Evolutionary conservation across 2,797 vertebrate species (phyloP), one percentile per base, ranked within the genome.

Genomic region (Choloepus didactylus): DNA sequence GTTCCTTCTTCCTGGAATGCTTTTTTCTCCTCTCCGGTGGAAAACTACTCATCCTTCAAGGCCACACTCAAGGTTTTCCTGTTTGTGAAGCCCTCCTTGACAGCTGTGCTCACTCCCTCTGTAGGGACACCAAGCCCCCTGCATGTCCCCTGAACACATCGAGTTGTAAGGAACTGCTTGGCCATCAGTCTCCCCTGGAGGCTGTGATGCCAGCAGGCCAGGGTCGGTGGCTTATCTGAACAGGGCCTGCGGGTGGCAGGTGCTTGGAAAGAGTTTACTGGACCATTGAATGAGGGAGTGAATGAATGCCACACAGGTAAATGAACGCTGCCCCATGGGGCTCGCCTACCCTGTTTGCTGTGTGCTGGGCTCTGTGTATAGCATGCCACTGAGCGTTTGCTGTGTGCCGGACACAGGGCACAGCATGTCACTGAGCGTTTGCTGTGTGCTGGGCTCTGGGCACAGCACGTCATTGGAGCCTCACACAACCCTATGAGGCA

Each of bases 231-330:
- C 69, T 91, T 27, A 1, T 23, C 38, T 27, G 35, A 49, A 18
- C 11, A 16, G 90, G 51, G 54, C 25, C 6, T 62, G 27, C 67
- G 31, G 69, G 35, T 1, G 0, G 6, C 1, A 23, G 70, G 75
- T 12, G 7, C 59, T 62, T 56, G 31, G 76, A 66, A 29, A 46
- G 64, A 1, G 19, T 27, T 77, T 35, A 8, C 9, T 4, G 69
- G 38, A 2, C 12, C 38, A 66, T 41, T 19, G n/a, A 60, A n/a
- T 6, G 0, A 60, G 59, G 62, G 67, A 7, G 29, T 5, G 23
- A 38, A 7, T 2, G 27, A 23, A 9, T 0, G 9, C 0, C 19
- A 8, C 4, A 15, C 7, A 1, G 41, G 5, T 6, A 4, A 6
- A 1, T 0, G 44, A 9, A 49, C 21, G 2, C 59, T 21, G 59